Evolutionary conservation across 2,888 invertebrate species (phyloP), one percentile per base, ranked within the genome.

Genomic region (Drosophila meridionalis): DNA sequence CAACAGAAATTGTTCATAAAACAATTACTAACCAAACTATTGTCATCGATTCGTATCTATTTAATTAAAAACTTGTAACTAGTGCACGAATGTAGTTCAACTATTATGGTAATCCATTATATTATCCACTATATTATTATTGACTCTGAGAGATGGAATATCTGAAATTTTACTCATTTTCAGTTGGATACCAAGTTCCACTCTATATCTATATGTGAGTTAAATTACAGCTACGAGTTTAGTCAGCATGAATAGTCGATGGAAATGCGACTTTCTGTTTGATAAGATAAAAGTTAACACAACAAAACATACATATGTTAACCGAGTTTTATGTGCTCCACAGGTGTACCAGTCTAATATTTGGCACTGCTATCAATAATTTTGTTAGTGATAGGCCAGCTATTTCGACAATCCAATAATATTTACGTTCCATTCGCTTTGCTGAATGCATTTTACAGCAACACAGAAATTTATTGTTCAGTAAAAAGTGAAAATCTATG

Each of bases 41-140:
- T 60, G 50, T 42, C 26, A 28, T 45, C 50, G 70, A 81, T 77
- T n/a, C n/a, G 36, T 58, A 81, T 71, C 83, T 71, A 14, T 77
- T 57, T 69, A 73, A 80, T 80, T 73, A 12, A 62, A 52, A 52
- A n/a, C 48, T 20, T 59, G 48, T 52, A 42, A 28, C 28, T 32
- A 28, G 42, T 53, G 26, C 42, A 65, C 43, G 28, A 52, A 14
- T 2, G 12, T 30, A n/a, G 55, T 59, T 62, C 42, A 63, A 45
- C 36, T 45, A 40, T 53, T 63, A 69, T 62, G 64, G 28, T 5
- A 53, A 58, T 20, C 20, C 20, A 20, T 43, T 72, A 57, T 61
- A 11, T 43, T 32, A 42, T 32, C 6, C 28, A 36, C 8, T 48
- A 36, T n/a, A 36, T 14, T 26, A 28, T n/a, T 59, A 28, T n/a